Evolutionary conservation across 2,888 invertebrate genomes (phyloP), one percentile per base, ranked within the genome.

Genomic region (Helicoverpa assulta): DNA sequence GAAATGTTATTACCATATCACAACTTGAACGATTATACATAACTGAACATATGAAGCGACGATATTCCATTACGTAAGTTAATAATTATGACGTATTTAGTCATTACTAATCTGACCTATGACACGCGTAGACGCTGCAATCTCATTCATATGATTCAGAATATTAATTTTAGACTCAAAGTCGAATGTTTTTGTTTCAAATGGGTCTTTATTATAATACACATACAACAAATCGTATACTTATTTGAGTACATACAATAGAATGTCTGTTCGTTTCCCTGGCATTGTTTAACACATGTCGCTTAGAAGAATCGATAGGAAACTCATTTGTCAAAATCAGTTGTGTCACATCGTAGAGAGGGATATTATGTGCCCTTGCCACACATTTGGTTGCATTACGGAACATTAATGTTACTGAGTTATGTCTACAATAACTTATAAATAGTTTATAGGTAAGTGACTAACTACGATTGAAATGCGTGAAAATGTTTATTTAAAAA

Each of bases 291-390:
- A 16, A 33, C 40, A 67, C 29, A 26, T 10, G 50, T 50, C 60
- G 51, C 43, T 61, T 51, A 19, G 1, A 56, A 21, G 40, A 74
- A 76, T 76, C 62, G 63, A 76, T 76, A 68, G 50, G 7, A 63
- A 75, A 68, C 40, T 57, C 63, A 63, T 79, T 74, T 76, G 47
- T 74, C 59, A 63, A 73, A 75, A 78, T 62, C 40, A 29, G 57
- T 29, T 29, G 33, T 37, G 19, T 37, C 51, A 19, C 37, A 2
- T 8, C 40, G 21, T 6, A 53, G 21, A 26, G 29, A 70, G 21
- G 37, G 8, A 40, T 12, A 33, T 21, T 0, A 53, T 53, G 50
- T 6, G 26, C 47, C 47, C n/a, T n/a, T 5, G 16, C 3, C 16
- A 26, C 18, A 19, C 19, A 65, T 65, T 16, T 54, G 16, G 0